phyloP scores from a whole-genome alignment of 2,888 invertebrate genomes.

The Ariolimax columbianus region DNA sequence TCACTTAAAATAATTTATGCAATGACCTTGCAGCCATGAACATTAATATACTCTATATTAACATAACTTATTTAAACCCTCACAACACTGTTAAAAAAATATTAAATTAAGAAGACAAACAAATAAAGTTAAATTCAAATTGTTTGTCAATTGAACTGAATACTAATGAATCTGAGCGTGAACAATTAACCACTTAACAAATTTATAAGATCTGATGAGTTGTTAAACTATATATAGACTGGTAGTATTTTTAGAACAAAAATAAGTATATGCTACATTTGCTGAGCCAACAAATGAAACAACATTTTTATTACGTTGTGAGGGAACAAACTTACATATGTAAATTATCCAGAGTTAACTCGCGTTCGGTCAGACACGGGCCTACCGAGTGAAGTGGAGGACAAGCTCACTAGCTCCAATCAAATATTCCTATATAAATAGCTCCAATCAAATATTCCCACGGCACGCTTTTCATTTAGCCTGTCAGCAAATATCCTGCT shows the following conservation, averaged over 20 bases:
- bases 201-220: background rate
- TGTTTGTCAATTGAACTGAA: background rate
- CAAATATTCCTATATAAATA: no score
- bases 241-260: background rate
- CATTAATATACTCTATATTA: background rate
- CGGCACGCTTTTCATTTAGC: no score
- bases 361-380: no score
- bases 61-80: slow-evolving; percentile 1
- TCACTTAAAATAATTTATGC: background rate
- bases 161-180: background rate
- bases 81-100: background rate
- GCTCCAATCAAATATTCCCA: no score
- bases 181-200: slow-evolving; percentile 13
- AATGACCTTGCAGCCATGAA: background rate
- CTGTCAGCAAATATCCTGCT: no score
- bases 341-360: background rate
- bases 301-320: background rate
- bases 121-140: background rate
- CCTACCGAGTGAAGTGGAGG: no score
- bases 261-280: no score
- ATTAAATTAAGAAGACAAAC: background rate
- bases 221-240: no score
- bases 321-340: background rate
- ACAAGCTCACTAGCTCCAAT: no score
- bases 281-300: background rate